Evolutionary conservation across 2,888 invertebrate genomes (phyloP), one percentile per base, ranked within the genome.

Genomic region (Dynastes tityus): DNA sequence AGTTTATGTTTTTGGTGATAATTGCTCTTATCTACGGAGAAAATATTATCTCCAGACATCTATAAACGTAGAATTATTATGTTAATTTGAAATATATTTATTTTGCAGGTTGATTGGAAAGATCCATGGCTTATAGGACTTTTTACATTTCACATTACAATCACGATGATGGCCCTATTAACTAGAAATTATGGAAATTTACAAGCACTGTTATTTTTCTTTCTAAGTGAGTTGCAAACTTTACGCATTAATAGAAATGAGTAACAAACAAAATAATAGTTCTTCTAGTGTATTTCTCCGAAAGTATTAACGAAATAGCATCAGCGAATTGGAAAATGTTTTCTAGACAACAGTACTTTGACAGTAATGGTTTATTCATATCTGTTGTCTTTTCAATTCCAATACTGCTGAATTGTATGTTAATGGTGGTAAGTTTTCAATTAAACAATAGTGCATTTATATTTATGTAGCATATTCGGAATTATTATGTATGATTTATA

Each of bases 301-400:
- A 97, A 89, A 95, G 92, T 84, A 95, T 98, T 83, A 98, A 98
- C 87, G 94, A 96, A 90, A 92, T 96, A 81, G 97, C 97, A 2
- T 96, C 97, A 0, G 91, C 91, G 81, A 94, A 97, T 88, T 97
- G 97, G 96, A 93, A 94, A 84, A 90, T 93, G 79, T 97, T 98
- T 88, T 95, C 97, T 0, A 92, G 94, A 83, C 97, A 98, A 85
- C 97, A 97, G 87, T 98, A 97, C 88, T 98, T 98, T 88, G 98
- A 98, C 88, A 95, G 95, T 85, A 95, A 95, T 89, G 98, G 98
- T 27, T 90, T 97, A 75, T 98, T 98, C 88, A 97, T 98, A 91
- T 97, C 97, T 0, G 92, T 97, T 11, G 96, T 97, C 29, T 97
- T 97, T 89, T 97, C 97, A n/a, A 94, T 96, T 87, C 98, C 98